Conservation (phyloP, 2,797 vertebrate genomes). For the Sphenopsis melanotis region DNA sequence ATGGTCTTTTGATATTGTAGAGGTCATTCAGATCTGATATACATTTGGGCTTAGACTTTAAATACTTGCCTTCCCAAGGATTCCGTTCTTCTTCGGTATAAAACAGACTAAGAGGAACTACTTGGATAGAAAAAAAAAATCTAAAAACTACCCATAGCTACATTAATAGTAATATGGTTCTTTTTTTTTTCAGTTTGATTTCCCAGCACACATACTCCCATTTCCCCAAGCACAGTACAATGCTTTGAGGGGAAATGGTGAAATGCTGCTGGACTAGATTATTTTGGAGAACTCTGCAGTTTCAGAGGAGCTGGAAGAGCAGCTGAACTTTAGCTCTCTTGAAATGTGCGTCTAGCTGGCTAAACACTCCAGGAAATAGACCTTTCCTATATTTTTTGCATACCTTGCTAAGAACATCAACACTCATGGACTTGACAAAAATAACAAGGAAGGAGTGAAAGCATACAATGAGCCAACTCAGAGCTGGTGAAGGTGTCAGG, state of each 20-base stretch:
- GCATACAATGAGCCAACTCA: not conserved
- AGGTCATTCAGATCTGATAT: not conserved
- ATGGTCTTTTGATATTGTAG: not conserved
- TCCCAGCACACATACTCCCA: not conserved
- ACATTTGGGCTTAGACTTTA: not conserved
- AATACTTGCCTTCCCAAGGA: not conserved
- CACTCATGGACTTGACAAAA: not conserved
- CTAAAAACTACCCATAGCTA: not conserved
- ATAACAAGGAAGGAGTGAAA: conserved; percentile 17
- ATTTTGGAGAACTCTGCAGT: not conserved
- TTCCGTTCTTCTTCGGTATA: not conserved
- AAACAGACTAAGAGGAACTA: not conserved
- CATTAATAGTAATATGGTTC: not conserved
- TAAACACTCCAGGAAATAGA: not conserved
- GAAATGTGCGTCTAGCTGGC: not conserved
- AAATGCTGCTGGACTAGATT: not conserved
- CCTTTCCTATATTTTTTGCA: not conserved
- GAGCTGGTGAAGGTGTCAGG: conserved; percentile 8
- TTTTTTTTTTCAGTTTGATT: not conserved
- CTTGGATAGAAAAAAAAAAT: not conserved
- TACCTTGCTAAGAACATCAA: not conserved
- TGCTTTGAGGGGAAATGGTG: not conserved
- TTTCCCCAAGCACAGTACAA: not conserved
- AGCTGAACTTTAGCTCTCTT: not conserved
- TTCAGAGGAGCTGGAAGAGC: not conserved